These are phyloP conservation scores for Lapara coniferarum DNA, from an alignment of 2,888 invertebrate genomes.

Conservation along the genomic window DNA sequence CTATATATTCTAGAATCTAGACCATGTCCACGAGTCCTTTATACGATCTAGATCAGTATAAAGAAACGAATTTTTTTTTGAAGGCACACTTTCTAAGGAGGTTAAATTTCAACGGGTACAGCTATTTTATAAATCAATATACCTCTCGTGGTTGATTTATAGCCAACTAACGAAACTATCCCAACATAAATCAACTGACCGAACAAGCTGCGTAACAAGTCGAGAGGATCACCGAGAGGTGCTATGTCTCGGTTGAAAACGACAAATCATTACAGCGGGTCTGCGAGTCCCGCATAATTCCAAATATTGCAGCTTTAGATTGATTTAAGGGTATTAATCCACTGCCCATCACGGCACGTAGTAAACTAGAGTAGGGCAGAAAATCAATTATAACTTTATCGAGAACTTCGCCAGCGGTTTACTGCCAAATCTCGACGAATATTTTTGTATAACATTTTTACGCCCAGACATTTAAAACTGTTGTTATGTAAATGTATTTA, in stretches of 20 bases:
- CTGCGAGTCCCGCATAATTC: conserved; percentile 35
- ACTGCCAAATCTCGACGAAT: not conserved
- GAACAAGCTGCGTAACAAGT: conserved; percentile 14
- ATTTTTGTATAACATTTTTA: not conserved
- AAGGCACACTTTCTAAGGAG: too few relatives aligned
- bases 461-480: not conserved
- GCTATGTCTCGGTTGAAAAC: conserved; percentile 34
- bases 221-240: conserved; percentile 19
- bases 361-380: not conserved
- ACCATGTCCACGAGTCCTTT: too few relatives aligned
- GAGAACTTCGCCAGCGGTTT: conserved; percentile 1
- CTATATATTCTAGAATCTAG: too few relatives aligned
- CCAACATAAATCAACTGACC: conserved; percentile 46
- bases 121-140: not conserved
- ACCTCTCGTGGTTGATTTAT: conserved; percentile 5
- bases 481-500: not conserved
- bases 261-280: conserved; percentile 38
- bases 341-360: conserved; percentile 24
- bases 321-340: conserved; percentile 37
- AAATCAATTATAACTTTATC: conserved; percentile 19
- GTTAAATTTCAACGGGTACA: too few relatives aligned
- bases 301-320: conserved; percentile 36
- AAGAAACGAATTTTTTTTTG: too few relatives aligned
- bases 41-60: too few relatives aligned
- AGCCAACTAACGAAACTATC: conserved; percentile 31